Evolutionary conservation across 2,113 vertebrate species (phyloP).

Genomic region (Pluvianellus socialis): DNA sequence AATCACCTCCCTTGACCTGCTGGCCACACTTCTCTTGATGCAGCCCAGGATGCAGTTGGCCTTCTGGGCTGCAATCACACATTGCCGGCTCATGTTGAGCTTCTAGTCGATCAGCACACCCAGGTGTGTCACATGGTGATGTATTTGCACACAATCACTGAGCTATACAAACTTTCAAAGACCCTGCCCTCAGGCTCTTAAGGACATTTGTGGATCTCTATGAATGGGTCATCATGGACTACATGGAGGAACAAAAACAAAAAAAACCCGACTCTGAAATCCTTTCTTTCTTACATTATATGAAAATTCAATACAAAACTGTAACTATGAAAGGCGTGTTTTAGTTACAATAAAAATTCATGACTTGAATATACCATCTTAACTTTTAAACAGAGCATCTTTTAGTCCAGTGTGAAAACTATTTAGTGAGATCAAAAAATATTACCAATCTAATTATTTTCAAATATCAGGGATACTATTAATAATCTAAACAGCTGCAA

Average conservation of each 20-base stretch:
- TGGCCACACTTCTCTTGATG: no score
- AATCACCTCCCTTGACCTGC: no score
- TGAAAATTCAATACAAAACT: not conserved
- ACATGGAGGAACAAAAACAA: not conserved
- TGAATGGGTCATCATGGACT: not conserved
- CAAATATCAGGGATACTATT: conserved; percentile 43
- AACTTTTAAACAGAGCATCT: not conserved
- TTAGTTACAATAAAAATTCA: not conserved
- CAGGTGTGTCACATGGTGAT: no score
- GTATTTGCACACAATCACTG: not conserved
- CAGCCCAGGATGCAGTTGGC: no score
- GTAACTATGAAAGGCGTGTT: not conserved
- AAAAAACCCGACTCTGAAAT: not conserved
- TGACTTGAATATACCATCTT: not conserved
- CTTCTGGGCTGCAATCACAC: no score
- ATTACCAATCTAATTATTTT: conserved; percentile 53
- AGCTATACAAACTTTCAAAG: not conserved
- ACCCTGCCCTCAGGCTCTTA: not conserved
- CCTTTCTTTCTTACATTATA: not conserved
- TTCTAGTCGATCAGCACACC: no score
- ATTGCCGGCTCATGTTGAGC: no score
- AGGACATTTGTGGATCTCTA: not conserved
- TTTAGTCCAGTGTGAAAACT: not conserved
- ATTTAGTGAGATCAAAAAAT: conserved; percentile 38
- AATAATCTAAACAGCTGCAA: conserved; percentile 66